Conservation (phyloP, 30 jellyfish, hydroid and myxozoan genomes). For the Hydractinia echinata region DNA sequence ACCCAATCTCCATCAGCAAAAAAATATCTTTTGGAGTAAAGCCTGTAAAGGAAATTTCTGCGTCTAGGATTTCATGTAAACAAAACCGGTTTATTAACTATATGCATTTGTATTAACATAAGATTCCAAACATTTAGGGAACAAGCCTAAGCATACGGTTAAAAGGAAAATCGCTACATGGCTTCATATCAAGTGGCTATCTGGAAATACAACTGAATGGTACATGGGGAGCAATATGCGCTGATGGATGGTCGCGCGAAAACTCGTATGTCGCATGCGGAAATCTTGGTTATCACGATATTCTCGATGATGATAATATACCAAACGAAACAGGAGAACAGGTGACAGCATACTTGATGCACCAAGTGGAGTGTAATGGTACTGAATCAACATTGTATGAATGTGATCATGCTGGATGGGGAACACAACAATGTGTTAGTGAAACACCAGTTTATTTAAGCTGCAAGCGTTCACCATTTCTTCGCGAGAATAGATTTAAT, state of each 20-base stretch:
- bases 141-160: slow-evolving; percentile 47
- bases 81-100: no score
- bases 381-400: slow-evolving; percentile 60
- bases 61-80: no score
- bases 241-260: slow-evolving; percentile 69
- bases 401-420: slow-evolving; percentile 85
- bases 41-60: no score
- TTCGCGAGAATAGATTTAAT: slow-evolving; percentile 57
- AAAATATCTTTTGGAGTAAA: no score
- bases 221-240: slow-evolving; percentile 81
- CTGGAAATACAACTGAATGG: slow-evolving; percentile 50
- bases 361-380: slow-evolving; percentile 54
- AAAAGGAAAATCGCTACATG: slow-evolving; percentile 47
- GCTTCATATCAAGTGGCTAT: slow-evolving; percentile 65
- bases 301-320: background rate
- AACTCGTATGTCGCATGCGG: slow-evolving; percentile 91
- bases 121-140: slow-evolving; percentile 12
- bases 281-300: slow-evolving; percentile 85
- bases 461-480: slow-evolving; percentile 74
- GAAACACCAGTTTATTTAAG: slow-evolving; percentile 55
- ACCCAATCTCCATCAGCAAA: no score
- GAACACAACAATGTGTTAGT: slow-evolving; percentile 43
- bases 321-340: background rate
- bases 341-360: background rate
- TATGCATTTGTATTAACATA: background rate